These are phyloP conservation scores for Neoaliturus tenellus DNA, from an alignment of 2,888 invertebrate genomes.

Conservation along the genomic window DNA sequence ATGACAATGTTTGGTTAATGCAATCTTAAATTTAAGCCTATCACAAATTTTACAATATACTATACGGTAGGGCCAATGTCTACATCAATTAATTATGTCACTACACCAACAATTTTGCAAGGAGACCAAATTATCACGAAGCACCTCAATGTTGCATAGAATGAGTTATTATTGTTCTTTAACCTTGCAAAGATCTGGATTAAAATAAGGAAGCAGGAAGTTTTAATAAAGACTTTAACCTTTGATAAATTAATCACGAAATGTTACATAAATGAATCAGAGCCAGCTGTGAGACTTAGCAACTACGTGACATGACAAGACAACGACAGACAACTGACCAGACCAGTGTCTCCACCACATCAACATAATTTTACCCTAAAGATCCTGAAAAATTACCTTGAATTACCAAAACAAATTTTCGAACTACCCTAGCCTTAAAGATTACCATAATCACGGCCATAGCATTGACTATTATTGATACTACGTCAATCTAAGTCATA, in stretches of 20 bases:
- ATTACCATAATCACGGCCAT: too few relatives aligned
- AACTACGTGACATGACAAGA: too few relatives aligned
- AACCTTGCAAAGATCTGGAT: neutral
- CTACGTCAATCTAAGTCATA: too few relatives aligned
- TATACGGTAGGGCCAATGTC: neutral
- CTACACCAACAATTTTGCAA: neutral
- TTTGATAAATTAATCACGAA: neutral
- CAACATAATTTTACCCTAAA: too few relatives aligned
- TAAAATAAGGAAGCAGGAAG: neutral
- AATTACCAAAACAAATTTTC: too few relatives aligned
- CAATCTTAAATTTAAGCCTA: too few relatives aligned
- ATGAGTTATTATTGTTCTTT: neutral
- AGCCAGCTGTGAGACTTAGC: neutral
- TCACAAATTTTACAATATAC: too few relatives aligned
- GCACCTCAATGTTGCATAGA: neutral
- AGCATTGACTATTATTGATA: too few relatives aligned
- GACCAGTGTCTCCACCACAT: too few relatives aligned
- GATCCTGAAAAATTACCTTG: too few relatives aligned
- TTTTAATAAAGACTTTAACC: constrained; percentile 6
- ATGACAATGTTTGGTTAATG: neutral
- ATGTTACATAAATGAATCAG: neutral
- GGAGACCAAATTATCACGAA: neutral
- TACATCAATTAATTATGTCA: neutral
- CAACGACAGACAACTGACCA: too few relatives aligned
- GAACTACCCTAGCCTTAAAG: too few relatives aligned